phyloP scores from a whole-genome alignment of 2,888 invertebrate genomes.

The Lycaena phlaeas region DNA sequence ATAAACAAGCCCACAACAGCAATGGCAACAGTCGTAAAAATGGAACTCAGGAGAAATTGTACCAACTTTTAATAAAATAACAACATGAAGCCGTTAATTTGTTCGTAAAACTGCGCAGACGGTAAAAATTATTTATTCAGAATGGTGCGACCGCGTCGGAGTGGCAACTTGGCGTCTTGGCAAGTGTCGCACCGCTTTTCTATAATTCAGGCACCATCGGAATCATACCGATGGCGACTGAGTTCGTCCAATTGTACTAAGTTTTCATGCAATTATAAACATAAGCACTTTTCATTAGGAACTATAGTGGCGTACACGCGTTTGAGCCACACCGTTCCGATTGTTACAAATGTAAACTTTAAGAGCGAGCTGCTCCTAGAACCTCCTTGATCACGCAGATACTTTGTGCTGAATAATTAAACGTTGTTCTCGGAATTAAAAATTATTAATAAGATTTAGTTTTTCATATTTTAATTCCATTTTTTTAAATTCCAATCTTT shows the following conservation, averaged over 20 bases:
- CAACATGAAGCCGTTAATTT: conserved; percentile 68
- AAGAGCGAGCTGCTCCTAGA: conserved; percentile 13
- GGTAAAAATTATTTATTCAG: conserved; percentile 67
- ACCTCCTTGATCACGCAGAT: conserved; percentile 17
- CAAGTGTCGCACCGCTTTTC: conserved; percentile 46
- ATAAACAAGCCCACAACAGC: conserved; percentile 51
- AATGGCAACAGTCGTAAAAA: conserved; percentile 53
- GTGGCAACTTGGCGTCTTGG: conserved; percentile 39
- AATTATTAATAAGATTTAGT: no score
- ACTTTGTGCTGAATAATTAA: conserved; percentile 18
- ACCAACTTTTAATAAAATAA: conserved; percentile 69
- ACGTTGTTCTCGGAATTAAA: conserved; percentile 13
- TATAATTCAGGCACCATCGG: conserved; percentile 49
- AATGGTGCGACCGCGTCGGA: conserved; percentile 47
- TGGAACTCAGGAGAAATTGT: conserved; percentile 51
- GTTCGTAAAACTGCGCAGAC: conserved; percentile 70
- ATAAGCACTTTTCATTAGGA: conserved; percentile 14
- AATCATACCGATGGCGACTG: conserved; percentile 18
- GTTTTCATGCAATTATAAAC: conserved; percentile 15
- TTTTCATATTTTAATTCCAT: no score
- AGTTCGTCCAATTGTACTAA: conserved; percentile 17
- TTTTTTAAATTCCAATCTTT: no score
- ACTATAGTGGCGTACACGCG: conserved; percentile 12
- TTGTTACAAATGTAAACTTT: conserved; percentile 14
- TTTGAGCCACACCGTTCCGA: conserved; percentile 10